Conservation (phyloP, 2,888 invertebrate species). For the Prenolepis imparis region DNA sequence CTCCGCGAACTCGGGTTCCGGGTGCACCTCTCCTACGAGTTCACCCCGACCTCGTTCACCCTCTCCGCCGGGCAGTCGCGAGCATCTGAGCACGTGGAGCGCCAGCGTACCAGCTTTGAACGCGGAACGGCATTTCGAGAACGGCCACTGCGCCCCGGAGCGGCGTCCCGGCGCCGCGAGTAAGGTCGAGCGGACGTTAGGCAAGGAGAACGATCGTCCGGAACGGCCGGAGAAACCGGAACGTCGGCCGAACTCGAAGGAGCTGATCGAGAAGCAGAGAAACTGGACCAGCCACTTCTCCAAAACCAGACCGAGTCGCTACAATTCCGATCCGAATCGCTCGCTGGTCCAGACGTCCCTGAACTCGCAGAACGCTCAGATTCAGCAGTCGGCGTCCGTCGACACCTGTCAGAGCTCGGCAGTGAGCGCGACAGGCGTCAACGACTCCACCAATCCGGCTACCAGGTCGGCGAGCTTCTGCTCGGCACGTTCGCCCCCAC, state of each 20-base stretch:
- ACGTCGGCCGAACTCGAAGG: conserved; percentile 93
- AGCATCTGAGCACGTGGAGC: conserved; percentile 88
- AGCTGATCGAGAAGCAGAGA: conserved; percentile 95
- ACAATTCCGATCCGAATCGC: conserved; percentile 90
- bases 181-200: conserved; percentile 80
- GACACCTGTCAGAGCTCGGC: conserved; percentile 55
- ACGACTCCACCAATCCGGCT: conserved; percentile 79
- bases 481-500: conserved; percentile 86
- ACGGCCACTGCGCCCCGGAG: conserved; percentile 85
- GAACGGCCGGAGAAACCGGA: conserved; percentile 94
- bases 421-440: conserved; percentile 45
- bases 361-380: conserved; percentile 80
- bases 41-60: conserved; percentile 86
- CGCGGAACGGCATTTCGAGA: conserved; percentile 85
- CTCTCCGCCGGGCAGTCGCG: conserved; percentile 82
- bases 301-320: conserved; percentile 90
- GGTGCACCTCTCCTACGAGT: conserved; percentile 88
- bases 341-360: conserved; percentile 86
- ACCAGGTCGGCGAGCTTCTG: conserved; percentile 89
- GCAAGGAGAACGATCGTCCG: conserved; percentile 86
- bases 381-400: conserved; percentile 50
- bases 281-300: conserved; percentile 97
- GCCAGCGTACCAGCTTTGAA: conserved; percentile 87
- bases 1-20: conserved; percentile 90
- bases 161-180: conserved; percentile 64